These are phyloP conservation scores for Hemibagrus guttatus DNA, from an alignment of 2,797 vertebrate species.

Conservation along the genomic window DNA sequence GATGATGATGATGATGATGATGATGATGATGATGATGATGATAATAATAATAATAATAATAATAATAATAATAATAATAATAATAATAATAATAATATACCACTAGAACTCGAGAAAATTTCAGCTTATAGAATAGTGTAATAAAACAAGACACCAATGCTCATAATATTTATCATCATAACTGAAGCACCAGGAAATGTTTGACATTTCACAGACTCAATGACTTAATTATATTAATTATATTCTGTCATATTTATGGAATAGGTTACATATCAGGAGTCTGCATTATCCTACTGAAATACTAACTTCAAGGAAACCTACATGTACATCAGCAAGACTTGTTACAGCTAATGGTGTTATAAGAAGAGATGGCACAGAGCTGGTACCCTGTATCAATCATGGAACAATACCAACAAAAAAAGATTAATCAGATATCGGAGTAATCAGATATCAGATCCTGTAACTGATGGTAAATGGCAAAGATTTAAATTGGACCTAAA, in stretches of 20 bases:
- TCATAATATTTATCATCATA: neutral
- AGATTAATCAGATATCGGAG: neutral
- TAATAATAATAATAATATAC: neutral
- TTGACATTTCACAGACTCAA: neutral
- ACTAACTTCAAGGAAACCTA: neutral
- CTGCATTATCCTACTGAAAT: neutral
- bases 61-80: constrained; percentile 14
- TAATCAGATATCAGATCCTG: too few relatives aligned
- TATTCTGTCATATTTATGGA: neutral
- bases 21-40: too few relatives aligned
- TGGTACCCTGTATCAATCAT: neutral
- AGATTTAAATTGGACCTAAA: neutral
- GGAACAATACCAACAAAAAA: neutral
- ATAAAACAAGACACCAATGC: neutral
- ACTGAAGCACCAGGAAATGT: neutral
- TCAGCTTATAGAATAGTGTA: neutral
- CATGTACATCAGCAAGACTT: neutral
- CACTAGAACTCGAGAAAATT: neutral
- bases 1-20: too few relatives aligned
- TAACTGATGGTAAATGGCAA: neutral
- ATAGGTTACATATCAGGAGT: neutral
- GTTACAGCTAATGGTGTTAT: neutral
- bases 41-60: neutral
- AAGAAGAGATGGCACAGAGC: neutral
- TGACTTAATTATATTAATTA: neutral